phyloP scores from a whole-genome alignment of 1,140 invertebrate species.

The Myzus persicae region DNA sequence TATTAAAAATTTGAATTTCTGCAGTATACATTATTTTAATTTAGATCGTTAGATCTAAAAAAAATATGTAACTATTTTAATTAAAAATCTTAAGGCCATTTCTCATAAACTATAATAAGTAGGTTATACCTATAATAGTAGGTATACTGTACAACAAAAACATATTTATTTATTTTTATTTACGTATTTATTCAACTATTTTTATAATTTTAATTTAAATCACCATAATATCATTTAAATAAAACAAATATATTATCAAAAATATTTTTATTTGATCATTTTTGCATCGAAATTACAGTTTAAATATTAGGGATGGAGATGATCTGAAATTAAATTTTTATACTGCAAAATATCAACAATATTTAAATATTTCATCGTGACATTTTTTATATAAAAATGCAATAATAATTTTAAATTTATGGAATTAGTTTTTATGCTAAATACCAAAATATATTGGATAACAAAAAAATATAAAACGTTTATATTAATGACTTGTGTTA shows the following conservation, averaged over 20 bases:
- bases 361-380: background rate
- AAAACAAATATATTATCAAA: background rate
- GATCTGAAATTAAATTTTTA: background rate
- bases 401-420: background rate
- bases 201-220: background rate
- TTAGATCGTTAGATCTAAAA: no score
- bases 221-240: background rate
- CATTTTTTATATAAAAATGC: background rate
- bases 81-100: background rate
- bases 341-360: no score
- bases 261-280: background rate
- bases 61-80: background rate
- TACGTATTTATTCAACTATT: background rate
- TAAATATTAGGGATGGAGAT: background rate
- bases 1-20: no score
- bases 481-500: background rate
- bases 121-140: background rate
- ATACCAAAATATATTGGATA: background rate
- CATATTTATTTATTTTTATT: background rate
- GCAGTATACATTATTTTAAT: no score
- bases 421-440: background rate
- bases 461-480: background rate
- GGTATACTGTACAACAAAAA: background rate
- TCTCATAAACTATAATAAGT: background rate
- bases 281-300: background rate